Evolutionary conservation across 2,888 invertebrate species (phyloP).

Genomic region (Plutella xylostella): DNA sequence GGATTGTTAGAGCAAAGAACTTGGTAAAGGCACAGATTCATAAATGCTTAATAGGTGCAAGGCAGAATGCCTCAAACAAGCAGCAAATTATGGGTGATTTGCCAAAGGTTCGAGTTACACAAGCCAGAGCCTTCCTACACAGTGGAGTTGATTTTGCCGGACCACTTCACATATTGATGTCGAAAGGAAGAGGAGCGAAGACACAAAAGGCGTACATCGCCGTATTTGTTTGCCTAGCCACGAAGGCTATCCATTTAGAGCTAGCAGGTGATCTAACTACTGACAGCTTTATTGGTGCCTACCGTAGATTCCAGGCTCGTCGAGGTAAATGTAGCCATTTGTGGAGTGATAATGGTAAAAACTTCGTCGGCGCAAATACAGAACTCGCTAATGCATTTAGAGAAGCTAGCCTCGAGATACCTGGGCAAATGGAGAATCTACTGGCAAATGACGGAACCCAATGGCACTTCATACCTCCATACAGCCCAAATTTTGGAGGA

Average conservation of each 20-base stretch:
- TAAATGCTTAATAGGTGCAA: constrained; percentile 11
- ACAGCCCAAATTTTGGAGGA: constrained; percentile 19
- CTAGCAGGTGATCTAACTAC: constrained; percentile 24
- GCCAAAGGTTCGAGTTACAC: constrained; percentile 10
- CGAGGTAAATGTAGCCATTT: constrained; percentile 18
- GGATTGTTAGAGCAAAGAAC: constrained; percentile 2
- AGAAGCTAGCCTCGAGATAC: constrained; percentile 2
- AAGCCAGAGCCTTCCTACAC: constrained; percentile 6
- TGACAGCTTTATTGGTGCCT: constrained; percentile 22
- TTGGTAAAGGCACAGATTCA: constrained; percentile 1
- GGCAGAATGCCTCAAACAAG: constrained; percentile 1
- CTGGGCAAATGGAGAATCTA: constrained; percentile 5
- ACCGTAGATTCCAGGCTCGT: constrained; percentile 18
- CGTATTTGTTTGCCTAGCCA: constrained; percentile 20
- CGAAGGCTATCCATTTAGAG: constrained; percentile 26
- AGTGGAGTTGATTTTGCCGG: constrained; percentile 22
- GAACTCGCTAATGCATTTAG: constrained; percentile 7
- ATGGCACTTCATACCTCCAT: constrained; percentile 22
- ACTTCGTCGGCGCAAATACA: constrained; percentile 20
- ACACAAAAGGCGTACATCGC: constrained; percentile 6
- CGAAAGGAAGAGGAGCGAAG: constrained; percentile 17
- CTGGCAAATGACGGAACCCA: constrained; percentile 13
- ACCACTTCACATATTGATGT: constrained; percentile 17
- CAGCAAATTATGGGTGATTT: constrained; percentile 14
- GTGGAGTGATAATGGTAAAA: constrained; percentile 21